A percentile compares a stretch with the other conserved stretches of the same genome.
These are phyloP conservation scores for Eupleurogrammus muticus DNA, from an alignment of 2,797 vertebrate species.

Conservation along the genomic window DNA sequence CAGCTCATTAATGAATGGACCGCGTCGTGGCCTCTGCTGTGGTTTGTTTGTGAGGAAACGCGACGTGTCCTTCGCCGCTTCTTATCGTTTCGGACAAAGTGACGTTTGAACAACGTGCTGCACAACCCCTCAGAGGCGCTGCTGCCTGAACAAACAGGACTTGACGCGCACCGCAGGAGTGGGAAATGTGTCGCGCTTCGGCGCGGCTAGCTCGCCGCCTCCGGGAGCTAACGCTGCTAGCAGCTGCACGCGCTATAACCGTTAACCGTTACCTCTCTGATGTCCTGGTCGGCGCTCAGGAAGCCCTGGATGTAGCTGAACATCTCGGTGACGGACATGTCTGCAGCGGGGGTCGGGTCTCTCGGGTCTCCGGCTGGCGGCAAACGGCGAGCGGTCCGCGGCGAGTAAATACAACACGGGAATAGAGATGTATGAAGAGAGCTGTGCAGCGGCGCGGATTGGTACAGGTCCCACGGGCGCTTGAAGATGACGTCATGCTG, in stretches of 20 bases:
- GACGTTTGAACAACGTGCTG: background rate
- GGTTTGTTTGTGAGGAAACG: too few relatives aligned
- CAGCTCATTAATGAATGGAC: background rate
- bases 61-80: background rate
- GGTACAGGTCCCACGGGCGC: background rate
- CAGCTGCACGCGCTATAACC: background rate
- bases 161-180: accelerated
- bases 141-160: too few relatives aligned
- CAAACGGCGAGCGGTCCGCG: background rate
- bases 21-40: background rate
- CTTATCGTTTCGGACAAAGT: too few relatives aligned
- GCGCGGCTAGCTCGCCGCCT: slow-evolving; percentile 32
- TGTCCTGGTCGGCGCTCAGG: slow-evolving; percentile 93
- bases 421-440: background rate
- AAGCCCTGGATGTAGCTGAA: slow-evolving; percentile 92
- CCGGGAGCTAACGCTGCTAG: background rate
- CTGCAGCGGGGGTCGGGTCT: accelerated
- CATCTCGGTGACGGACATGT: slow-evolving; percentile 95
- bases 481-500: slow-evolving; percentile 5
- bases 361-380: background rate
- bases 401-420: slow-evolving; percentile 6
- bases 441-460: background rate
- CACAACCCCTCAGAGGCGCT: too few relatives aligned
- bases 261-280: slow-evolving; percentile 87
- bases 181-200: background rate